Evolutionary conservation across 2,797 vertebrate species (phyloP).

Genomic region (Rhincodon typus): DNA sequence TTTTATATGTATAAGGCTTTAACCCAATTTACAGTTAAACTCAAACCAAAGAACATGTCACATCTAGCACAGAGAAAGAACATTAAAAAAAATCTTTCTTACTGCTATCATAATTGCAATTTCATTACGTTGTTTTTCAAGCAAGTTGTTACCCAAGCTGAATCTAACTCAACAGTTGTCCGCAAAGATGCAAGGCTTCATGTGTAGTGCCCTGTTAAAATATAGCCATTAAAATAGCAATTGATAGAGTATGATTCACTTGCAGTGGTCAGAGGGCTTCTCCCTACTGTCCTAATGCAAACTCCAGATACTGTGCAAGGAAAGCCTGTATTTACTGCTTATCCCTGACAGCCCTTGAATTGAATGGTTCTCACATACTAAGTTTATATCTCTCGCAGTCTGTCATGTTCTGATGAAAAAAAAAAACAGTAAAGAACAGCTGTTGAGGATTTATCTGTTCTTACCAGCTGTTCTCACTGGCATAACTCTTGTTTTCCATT

Average conservation of each 20-base stretch:
- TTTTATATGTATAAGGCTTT: neutral
- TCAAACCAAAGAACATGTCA: neutral
- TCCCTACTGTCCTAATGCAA: constrained; percentile 8
- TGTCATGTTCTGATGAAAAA: neutral
- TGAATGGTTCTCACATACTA: constrained; percentile 13
- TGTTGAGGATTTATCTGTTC: constrained; percentile 35
- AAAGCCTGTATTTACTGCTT: constrained; percentile 5
- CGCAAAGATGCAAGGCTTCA: neutral
- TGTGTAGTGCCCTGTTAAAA: neutral
- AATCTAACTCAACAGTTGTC: neutral
- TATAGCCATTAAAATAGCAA: constrained; percentile 6
- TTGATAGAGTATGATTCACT: constrained; percentile 2
- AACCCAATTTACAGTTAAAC: neutral
- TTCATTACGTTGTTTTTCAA: neutral
- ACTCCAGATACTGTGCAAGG: neutral
- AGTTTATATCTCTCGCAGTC: constrained; percentile 33
- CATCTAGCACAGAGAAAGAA: neutral
- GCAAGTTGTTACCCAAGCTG: neutral
- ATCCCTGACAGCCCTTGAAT: no score
- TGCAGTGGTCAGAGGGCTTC: neutral
- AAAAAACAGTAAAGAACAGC: constrained; percentile 30
- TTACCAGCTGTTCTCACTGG: constrained; percentile 26
- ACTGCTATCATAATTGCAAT: neutral
- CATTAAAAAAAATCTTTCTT: neutral
- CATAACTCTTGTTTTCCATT: constrained; percentile 31